phyloP scores from a whole-genome alignment of 2,888 invertebrate genomes.

The Drosophila fulvimacula region DNA sequence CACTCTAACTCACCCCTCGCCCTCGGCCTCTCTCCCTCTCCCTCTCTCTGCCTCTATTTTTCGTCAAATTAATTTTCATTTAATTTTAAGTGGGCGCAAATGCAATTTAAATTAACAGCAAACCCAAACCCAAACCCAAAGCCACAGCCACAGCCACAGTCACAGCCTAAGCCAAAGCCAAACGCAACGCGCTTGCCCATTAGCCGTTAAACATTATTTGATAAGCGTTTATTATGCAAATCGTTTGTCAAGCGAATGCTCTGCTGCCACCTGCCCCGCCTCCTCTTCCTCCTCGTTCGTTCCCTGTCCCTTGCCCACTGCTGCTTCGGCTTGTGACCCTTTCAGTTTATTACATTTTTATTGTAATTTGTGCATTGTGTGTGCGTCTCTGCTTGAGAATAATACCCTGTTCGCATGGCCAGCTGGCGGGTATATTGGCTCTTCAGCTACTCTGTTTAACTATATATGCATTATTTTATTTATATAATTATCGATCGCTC shows the following conservation, averaged over 20 bases:
- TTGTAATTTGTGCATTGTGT: conserved; percentile 24
- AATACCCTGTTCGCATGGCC: background rate
- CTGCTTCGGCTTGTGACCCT: background rate
- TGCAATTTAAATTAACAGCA: conserved; percentile 77
- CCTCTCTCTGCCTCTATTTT: conserved; percentile 29
- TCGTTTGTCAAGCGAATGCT: conserved; percentile 30
- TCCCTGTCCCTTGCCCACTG: background rate
- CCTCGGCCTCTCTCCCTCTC: background rate
- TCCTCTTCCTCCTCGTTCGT: background rate
- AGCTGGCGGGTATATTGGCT: background rate
- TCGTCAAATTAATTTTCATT: conserved; percentile 75
- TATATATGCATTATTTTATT: no score
- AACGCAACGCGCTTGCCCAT: conserved; percentile 23
- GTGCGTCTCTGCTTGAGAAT: background rate
- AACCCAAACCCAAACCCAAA: no score
- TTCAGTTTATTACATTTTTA: conserved; percentile 29
- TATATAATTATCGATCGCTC: no score
- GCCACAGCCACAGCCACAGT: no score
- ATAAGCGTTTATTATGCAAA: conserved; percentile 49
- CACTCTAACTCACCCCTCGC: no score
- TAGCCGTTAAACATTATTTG: conserved; percentile 37
- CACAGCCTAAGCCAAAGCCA: background rate
- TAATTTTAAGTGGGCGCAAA: conserved; percentile 77
- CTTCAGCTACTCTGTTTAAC: no score
- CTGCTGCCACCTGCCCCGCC: background rate